These are phyloP conservation scores for Pedetes capensis DNA, from an alignment of 2,113 vertebrate species.

Conservation along the genomic window DNA sequence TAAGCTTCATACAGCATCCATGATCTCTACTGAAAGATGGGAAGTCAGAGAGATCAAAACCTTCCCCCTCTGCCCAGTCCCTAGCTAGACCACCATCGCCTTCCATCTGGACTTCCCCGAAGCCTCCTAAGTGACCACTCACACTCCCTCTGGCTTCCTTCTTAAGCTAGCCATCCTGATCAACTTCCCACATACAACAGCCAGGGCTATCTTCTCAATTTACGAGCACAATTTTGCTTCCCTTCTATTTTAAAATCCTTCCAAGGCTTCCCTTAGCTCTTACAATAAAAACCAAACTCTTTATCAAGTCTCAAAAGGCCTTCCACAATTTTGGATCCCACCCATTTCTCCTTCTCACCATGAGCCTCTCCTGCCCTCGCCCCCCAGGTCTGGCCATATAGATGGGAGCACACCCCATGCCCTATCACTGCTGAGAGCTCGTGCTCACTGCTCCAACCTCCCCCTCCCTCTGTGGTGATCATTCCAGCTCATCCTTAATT, in stretches of 20 bases:
- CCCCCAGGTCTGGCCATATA: too few species aligned
- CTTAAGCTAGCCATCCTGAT: not conserved
- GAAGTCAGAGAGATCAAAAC: not conserved
- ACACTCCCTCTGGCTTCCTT: not conserved
- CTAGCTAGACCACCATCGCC: not conserved
- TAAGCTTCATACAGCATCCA: not conserved
- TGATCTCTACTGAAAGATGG: not conserved
- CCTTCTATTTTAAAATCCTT: not conserved
- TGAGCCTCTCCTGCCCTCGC: not conserved
- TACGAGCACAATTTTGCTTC: not conserved
- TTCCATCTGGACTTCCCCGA: not conserved
- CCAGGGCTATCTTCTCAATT: not conserved
- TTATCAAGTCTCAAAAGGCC: not conserved
- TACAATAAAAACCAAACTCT: not conserved
- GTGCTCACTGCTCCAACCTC: not conserved
- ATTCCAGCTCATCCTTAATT: not conserved
- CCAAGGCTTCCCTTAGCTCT: not conserved
- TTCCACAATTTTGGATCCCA: not conserved
- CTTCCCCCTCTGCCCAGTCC: not conserved
- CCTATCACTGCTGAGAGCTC: not conserved
- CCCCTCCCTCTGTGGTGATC: not conserved
- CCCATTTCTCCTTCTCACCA: not conserved
- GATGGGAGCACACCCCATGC: fast-evolving
- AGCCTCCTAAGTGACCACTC: not conserved
- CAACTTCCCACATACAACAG: not conserved